Evolutionary conservation across 2,113 vertebrate species (phyloP), one percentile per base, ranked within the genome.

Genomic region (Erpornis zantholeuca): DNA sequence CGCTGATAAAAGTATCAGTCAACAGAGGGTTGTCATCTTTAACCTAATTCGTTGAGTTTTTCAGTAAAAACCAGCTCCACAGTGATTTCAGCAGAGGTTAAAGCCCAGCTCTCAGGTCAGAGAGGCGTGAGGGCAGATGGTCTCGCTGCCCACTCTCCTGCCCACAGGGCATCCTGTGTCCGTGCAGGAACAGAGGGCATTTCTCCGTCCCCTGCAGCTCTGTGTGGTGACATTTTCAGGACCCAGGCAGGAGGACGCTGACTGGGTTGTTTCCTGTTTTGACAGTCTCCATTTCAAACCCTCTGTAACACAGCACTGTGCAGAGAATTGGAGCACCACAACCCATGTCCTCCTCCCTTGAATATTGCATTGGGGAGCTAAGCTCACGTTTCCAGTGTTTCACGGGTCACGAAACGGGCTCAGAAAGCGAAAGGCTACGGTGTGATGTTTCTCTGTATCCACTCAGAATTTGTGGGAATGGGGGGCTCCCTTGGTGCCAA

Each of bases 261-360:
- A 23, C 90, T 86, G 91, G 36, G 24, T 57, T 89, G 60, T 75
- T 96, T 94, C 89, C 91, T 92, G 83, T 92, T 94, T 91, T 73
- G 61, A 50, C 68, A 91, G 17, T 87, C 69, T 95, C 61, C 24
- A 27, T 95, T 94, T 92, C 69, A 91, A 53, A 33, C 44, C 11
- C 36, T 87, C 82, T 90, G 8, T 60, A 12, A 24, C 12, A 10
- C 31, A 25, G 68, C 56, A 35, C 59, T 84, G 77, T 88, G 52
- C 40, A 21, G 36, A 83, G 59, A 90, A 50, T 72, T 53, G 28
- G 49, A 64, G 11, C 59, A 60, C 54, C 68, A 5, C 47, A 66
- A 40, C 47, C 66, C 5, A 0, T 69, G 66, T 40, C 69, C 47
- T 76, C 81, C 81, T 76, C n/a, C 71, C 36, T 59, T 54, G 33